Evolutionary conservation across 2,888 invertebrate species (phyloP).

Genomic region (Polyommatus icarus): DNA sequence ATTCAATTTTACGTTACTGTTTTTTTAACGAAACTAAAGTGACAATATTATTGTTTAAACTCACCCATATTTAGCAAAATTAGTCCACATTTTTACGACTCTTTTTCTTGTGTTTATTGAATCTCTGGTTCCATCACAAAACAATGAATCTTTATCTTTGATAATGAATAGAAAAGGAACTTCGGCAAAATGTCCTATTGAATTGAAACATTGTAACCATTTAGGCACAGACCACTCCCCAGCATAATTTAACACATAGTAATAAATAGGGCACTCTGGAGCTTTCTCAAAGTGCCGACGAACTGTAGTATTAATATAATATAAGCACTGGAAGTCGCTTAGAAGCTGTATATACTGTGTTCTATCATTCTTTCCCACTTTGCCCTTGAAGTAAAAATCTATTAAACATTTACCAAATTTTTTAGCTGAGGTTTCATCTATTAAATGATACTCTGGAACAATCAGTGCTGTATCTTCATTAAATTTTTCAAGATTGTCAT

Average conservation of each 20-base stretch:
- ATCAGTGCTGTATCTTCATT: constrained; percentile 59
- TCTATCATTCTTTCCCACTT: constrained; percentile 58
- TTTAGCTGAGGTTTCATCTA: constrained; percentile 51
- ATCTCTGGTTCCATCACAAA: constrained; percentile 62
- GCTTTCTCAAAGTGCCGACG: constrained; percentile 59
- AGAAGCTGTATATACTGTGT: constrained; percentile 65
- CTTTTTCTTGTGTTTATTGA: constrained; percentile 59
- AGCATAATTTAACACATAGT: constrained; percentile 63
- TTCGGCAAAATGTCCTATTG: constrained; percentile 65
- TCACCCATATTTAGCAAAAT: constrained; percentile 76
- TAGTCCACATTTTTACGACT: constrained; percentile 73
- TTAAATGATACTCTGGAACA: constrained; percentile 59
- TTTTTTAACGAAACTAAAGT: background rate
- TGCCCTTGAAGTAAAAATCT: constrained; percentile 64
- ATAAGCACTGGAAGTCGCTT: constrained; percentile 68
- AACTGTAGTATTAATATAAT: constrained; percentile 66
- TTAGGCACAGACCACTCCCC: constrained; percentile 65
- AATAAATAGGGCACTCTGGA: constrained; percentile 62
- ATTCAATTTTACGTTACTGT: too few relatives aligned
- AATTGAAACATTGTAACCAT: constrained; percentile 53
- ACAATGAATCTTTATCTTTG: constrained; percentile 47
- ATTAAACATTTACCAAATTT: constrained; percentile 61
- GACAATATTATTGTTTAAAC: constrained; percentile 30
- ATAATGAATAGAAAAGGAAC: constrained; percentile 64
- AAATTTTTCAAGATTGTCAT: constrained; percentile 59